phyloP scores from a whole-genome alignment of 2,888 invertebrate genomes.

The Hypselothyrea guttata region DNA sequence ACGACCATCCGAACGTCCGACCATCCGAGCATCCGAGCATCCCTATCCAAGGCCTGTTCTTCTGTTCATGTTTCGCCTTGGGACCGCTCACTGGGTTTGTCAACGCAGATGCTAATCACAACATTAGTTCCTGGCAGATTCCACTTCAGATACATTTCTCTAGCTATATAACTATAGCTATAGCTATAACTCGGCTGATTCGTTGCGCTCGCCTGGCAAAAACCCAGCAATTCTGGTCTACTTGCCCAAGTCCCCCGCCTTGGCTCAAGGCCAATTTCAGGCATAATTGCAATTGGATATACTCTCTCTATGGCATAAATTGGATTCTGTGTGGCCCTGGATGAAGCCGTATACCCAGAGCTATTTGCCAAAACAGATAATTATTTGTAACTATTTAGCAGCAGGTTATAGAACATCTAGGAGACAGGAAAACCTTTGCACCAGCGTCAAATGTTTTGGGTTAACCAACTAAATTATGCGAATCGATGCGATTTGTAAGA shows the following conservation, averaged over 20 bases:
- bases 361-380: slow-evolving; percentile 45
- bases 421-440: slow-evolving; percentile 42
- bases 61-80: slow-evolving; percentile 44
- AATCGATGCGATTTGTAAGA: slow-evolving; percentile 27
- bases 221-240: slow-evolving; percentile 58
- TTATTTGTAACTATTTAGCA: slow-evolving; percentile 59
- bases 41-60: slow-evolving; percentile 45
- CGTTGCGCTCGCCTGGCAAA: slow-evolving; percentile 57
- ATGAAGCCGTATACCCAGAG: neutral
- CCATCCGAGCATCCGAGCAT: too few relatives aligned
- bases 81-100: slow-evolving; percentile 79
- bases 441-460: slow-evolving; percentile 57
- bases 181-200: too few relatives aligned
- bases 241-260: slow-evolving; percentile 49
- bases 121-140: slow-evolving; percentile 76
- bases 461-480: slow-evolving; percentile 49
- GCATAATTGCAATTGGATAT: slow-evolving; percentile 68
- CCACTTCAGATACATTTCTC: slow-evolving; percentile 60
- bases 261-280: slow-evolving; percentile 31
- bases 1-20: too few relatives aligned
- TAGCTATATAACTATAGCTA: too few relatives aligned
- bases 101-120: slow-evolving; percentile 82
- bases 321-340: slow-evolving; percentile 10
- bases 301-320: neutral
- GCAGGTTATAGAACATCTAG: slow-evolving; percentile 31